These are phyloP conservation scores for Drosophila azteca DNA, from an alignment of 1,140 invertebrate species.

Conservation along the genomic window DNA sequence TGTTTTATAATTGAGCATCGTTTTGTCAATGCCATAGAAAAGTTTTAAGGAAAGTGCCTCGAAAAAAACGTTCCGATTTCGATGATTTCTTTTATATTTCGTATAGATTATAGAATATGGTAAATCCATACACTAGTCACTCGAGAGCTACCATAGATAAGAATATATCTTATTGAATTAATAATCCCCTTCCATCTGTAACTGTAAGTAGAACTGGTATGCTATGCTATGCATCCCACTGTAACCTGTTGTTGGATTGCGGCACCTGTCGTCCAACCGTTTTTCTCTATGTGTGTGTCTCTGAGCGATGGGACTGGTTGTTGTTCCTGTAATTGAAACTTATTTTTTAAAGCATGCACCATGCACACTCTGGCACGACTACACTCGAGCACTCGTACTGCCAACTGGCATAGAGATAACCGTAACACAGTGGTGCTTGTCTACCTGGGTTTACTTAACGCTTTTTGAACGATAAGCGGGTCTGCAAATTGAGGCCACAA, in stretches of 20 bases:
- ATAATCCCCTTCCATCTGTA: too few relatives aligned
- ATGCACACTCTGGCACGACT: constrained; percentile 7
- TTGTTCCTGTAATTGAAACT: constrained; percentile 52
- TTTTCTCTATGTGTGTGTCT: neutral
- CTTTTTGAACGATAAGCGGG: constrained; percentile 63
- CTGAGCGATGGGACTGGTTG: constrained; percentile 1
- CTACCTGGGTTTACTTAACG: constrained; percentile 57
- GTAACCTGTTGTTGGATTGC: constrained; percentile 38
- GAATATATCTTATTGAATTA: too few relatives aligned
- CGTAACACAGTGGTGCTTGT: constrained; percentile 25
- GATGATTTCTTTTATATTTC: too few relatives aligned
- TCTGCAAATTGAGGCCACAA: constrained; percentile 68
- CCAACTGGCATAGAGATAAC: constrained; percentile 18
- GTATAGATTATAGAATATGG: too few relatives aligned
- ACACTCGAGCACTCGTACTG: neutral
- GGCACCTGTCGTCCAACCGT: constrained; percentile 45
- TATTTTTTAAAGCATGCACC: constrained; percentile 51
- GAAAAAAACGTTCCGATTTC: too few relatives aligned
- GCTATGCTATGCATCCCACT: constrained; percentile 19
- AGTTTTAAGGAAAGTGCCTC: too few relatives aligned
- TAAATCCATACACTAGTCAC: too few relatives aligned
- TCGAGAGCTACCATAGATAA: too few relatives aligned
- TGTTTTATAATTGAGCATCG: too few relatives aligned
- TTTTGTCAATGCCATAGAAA: too few relatives aligned
- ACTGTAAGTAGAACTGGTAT: neutral